A percentile compares a stretch with the other conserved stretches of the same genome.
Evolutionary conservation across 2,113 vertebrate genomes (phyloP).

Genomic region (Oreotragus oreotragus): DNA sequence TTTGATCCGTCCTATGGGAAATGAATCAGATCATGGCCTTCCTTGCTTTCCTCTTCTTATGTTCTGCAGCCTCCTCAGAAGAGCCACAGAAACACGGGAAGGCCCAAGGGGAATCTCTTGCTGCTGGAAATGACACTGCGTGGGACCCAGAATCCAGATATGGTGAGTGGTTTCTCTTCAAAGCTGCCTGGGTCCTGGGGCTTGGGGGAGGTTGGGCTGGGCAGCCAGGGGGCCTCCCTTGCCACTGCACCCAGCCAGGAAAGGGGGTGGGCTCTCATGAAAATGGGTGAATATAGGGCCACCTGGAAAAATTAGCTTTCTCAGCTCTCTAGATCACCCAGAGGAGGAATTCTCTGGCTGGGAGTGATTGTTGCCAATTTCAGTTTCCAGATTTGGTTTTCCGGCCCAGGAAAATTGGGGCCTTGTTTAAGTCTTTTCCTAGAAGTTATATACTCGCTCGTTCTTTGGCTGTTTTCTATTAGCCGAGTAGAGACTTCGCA

Average conservation of each 20-base stretch:
- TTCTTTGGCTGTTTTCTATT: conserved; percentile 70
- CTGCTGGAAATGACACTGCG: not conserved
- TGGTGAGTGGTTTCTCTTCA: conserved; percentile 19
- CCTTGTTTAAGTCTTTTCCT: conserved; percentile 56
- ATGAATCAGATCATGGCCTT: not conserved
- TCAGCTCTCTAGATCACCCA: not conserved
- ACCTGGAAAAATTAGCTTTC: conserved; percentile 34
- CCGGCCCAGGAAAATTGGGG: conserved; percentile 32
- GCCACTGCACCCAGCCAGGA: not conserved
- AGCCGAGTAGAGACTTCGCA: conserved; percentile 48
- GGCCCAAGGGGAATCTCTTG: not conserved
- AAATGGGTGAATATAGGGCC: not conserved
- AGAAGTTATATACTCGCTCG: not conserved
- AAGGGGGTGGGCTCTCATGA: not conserved
- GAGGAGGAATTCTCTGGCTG: conserved; percentile 25
- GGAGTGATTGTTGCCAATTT: not conserved
- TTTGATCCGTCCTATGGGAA: conserved; percentile 10
- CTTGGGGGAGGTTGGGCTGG: not conserved
- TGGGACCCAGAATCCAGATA: conserved; percentile 17
- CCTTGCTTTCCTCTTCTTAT: not conserved
- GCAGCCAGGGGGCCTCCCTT: not conserved
- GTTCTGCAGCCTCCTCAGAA: not conserved
- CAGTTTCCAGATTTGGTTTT: conserved; percentile 49
- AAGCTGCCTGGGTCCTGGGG: not conserved
- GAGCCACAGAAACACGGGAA: not conserved